Base-by-base conservation (phyloP, 2,888 invertebrate genomes). In the Iphiclides podalirius region DNA sequence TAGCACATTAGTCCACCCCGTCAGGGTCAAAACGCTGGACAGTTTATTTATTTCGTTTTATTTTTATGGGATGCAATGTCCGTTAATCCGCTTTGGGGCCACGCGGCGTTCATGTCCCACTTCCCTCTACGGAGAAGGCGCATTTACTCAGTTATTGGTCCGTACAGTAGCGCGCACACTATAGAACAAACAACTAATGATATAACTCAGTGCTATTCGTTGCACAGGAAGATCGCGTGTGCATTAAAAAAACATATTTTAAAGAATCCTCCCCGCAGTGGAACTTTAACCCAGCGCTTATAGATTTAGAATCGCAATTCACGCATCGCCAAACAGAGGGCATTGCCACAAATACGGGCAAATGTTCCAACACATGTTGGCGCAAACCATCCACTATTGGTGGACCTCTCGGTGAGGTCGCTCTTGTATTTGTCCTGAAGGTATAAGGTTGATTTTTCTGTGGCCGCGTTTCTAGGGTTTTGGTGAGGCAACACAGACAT, bases 401-500 rank as follows among this genome's bases (percentile, higher is more conserved):
- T 16, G n/a, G 49, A 17, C 34, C 43, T 44, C n/a, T 2, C 1
- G 11, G 17, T 11, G n/a, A 23, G 9, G n/a, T n/a, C 34, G 20
- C n/a, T 23, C 2, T 11, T 16, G 15, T 12, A 1, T 28, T 17
- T 6, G 1, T 9, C 1, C 4, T 12, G 1, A 14, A 3, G 11
- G 2, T 1, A n/a, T 34, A 39, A 38, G 13, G 26, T 26, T 9
- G n/a, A 1, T 26, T 39, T 44, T 38, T 6, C 14, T 13, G n/a
- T 6, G 26, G 4, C 0, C 4, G 1, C 4, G 7, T 12, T 1
- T 35, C 38, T 12, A n/a, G 9, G 11, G 2, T 4, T 38, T 12
- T 34, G 17, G 49, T 9, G 11, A 1, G 8, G 40, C 11, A 34
- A 40, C 31, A 45, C 33, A 46, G 38, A 75, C 75, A 57, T 58